Evolutionary conservation across 2,797 vertebrate species (phyloP).

Genomic region (Periparus ater): DNA sequence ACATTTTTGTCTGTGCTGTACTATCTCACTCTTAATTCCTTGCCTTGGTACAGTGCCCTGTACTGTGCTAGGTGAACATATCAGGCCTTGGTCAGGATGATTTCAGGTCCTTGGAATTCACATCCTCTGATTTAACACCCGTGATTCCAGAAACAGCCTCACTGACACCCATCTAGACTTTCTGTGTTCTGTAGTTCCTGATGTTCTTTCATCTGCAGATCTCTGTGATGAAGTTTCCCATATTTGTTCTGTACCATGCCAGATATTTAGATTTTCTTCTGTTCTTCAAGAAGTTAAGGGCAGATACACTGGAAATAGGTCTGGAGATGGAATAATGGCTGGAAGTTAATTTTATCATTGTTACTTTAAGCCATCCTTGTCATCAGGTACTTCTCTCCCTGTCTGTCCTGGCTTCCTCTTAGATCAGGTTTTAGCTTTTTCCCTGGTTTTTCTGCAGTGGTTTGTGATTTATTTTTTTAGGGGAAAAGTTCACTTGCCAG

Average conservation of each 20-base stretch:
- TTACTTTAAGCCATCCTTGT: not conserved
- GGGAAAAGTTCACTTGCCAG: not conserved
- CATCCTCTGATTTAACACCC: not conserved
- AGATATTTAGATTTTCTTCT: not conserved
- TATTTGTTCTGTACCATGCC: not conserved
- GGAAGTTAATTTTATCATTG: not conserved
- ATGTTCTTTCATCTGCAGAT: not conserved
- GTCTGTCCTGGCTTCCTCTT: not conserved
- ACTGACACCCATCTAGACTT: not conserved
- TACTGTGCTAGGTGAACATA: not conserved
- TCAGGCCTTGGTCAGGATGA: not conserved
- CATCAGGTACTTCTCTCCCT: not conserved
- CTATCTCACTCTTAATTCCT: not conserved
- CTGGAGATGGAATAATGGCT: not conserved
- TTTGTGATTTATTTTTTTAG: not conserved
- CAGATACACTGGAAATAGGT: not conserved
- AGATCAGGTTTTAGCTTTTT: not conserved
- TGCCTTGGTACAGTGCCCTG: not conserved
- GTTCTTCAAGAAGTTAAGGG: not conserved
- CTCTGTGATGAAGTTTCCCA: not conserved
- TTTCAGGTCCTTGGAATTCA: not conserved
- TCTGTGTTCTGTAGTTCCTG: not conserved
- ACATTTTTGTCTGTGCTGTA: not conserved
- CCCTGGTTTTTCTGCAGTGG: not conserved
- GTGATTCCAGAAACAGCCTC: not conserved